Conservation (phyloP, 1,140 invertebrate genomes). For the Dolichoris vasculosae region DNA sequence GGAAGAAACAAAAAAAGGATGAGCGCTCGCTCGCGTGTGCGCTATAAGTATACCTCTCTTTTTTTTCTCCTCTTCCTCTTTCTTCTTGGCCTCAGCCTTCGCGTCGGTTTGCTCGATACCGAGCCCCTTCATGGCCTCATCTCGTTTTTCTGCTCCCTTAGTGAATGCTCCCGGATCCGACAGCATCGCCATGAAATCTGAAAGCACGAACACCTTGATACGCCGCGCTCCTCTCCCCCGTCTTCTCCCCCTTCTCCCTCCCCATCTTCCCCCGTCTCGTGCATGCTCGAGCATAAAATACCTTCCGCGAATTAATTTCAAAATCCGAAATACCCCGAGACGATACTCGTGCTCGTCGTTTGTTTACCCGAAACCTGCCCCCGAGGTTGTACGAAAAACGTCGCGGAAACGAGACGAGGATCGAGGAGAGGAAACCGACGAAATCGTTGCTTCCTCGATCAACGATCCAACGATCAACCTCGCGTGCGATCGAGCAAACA, state of each 20-base stretch:
- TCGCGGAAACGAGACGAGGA: neutral
- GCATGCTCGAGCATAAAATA: neutral
- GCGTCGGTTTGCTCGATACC: slow-evolving; percentile 72
- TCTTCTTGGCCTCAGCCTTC: slow-evolving; percentile 70
- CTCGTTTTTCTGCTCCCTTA: slow-evolving; percentile 84
- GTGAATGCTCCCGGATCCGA: slow-evolving; percentile 96
- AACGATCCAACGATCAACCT: neutral
- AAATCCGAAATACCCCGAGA: neutral
- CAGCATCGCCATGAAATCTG: slow-evolving; percentile 97
- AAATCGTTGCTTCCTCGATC: neutral
- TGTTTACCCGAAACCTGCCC: neutral
- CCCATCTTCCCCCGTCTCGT: neutral
- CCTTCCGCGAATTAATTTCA: slow-evolving; percentile 21
- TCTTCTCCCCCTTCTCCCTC: neutral
- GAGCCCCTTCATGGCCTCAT: slow-evolving; percentile 82
- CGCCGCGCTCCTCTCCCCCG: neutral
- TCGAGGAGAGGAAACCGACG: neutral
- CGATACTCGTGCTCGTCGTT: neutral
- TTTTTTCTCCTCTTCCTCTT: slow-evolving; percentile 66
- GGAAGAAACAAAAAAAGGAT: slow-evolving; percentile 19
- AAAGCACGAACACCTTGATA: slow-evolving; percentile 41
- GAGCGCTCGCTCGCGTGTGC: neutral
- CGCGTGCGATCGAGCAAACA: neutral
- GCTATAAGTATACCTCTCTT: slow-evolving; percentile 56
- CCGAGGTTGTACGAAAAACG: neutral